These are phyloP conservation scores for Darevskia nairensis DNA, from an alignment of 2,797 vertebrate genomes.

Conservation along the genomic window DNA sequence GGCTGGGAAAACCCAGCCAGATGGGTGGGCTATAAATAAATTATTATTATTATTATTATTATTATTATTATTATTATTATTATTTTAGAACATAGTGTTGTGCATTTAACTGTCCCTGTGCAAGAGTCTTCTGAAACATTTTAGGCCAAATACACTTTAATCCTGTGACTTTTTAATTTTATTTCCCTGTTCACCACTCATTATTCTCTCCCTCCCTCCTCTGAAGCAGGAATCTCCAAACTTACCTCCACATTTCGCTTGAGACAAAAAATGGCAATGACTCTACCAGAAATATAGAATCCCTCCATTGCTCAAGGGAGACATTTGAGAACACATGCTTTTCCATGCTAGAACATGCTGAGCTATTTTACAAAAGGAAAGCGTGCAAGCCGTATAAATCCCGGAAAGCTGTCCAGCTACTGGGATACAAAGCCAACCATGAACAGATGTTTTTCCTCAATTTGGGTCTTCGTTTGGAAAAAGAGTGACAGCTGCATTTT, in stretches of 20 bases:
- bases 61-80: too few species aligned
- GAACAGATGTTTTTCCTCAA: constrained; percentile 26
- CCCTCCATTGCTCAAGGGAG: neutral
- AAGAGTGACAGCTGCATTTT: constrained; percentile 1
- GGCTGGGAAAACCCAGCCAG: too few species aligned
- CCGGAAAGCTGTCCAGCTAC: constrained; percentile 11
- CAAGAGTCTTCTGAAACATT: neutral
- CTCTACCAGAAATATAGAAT: neutral
- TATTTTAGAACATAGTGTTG: too few species aligned
- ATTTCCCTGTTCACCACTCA: neutral
- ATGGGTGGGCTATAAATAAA: too few species aligned
- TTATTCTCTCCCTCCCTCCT: neutral
- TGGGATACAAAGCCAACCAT: neutral
- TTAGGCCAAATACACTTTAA: neutral
- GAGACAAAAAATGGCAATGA: neutral
- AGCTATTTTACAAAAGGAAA: neutral
- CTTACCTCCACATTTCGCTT: neutral
- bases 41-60: too few species aligned
- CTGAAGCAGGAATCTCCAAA: neutral
- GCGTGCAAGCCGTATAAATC: neutral
- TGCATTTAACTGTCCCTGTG: neutral
- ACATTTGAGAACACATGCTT: neutral
- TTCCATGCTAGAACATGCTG: neutral
- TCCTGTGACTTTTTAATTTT: neutral
- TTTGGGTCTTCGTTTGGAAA: constrained; percentile 33